phyloP scores from a whole-genome alignment of 2,113 vertebrate genomes.

The Chionodraco myersi region DNA sequence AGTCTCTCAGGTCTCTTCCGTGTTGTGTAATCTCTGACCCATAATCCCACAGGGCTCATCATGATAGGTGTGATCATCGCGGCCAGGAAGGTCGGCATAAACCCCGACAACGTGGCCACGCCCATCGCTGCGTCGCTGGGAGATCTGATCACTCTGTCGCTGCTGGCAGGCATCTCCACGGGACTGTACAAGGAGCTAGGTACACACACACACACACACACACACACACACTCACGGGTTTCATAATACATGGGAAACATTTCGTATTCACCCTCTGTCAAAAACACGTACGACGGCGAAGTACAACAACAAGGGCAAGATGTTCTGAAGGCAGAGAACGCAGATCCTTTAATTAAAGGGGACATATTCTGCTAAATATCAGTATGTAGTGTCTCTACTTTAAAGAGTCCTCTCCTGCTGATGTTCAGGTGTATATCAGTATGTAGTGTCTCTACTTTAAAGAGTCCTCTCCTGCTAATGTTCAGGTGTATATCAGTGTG shows the following conservation, averaged over 20 bases:
- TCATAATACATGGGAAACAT: neutral
- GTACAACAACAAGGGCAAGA: too few species aligned
- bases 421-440: too few species aligned
- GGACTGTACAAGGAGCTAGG: conserved; percentile 94
- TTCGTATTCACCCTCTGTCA: neutral
- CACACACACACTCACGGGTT: neutral
- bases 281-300: too few species aligned
- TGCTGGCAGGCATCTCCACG: conserved; percentile 96
- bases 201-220: conserved; percentile 56
- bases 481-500: too few species aligned
- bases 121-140: conserved; percentile 98
- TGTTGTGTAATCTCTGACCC: conserved; percentile 6
- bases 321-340: too few species aligned
- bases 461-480: too few species aligned
- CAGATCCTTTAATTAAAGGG: too few species aligned
- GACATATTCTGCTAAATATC: too few species aligned
- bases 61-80: conserved; percentile 98
- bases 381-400: too few species aligned
- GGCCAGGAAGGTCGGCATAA: conserved; percentile 96
- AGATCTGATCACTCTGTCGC: conserved; percentile 95
- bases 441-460: too few species aligned
- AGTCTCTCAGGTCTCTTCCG: neutral
- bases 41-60: conserved; percentile 87
- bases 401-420: too few species aligned
- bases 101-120: conserved; percentile 97